Evolutionary conservation across 1,140 invertebrate genomes (phyloP), one percentile per base, ranked within the genome.

Genomic region (Cotesia typhae): DNA sequence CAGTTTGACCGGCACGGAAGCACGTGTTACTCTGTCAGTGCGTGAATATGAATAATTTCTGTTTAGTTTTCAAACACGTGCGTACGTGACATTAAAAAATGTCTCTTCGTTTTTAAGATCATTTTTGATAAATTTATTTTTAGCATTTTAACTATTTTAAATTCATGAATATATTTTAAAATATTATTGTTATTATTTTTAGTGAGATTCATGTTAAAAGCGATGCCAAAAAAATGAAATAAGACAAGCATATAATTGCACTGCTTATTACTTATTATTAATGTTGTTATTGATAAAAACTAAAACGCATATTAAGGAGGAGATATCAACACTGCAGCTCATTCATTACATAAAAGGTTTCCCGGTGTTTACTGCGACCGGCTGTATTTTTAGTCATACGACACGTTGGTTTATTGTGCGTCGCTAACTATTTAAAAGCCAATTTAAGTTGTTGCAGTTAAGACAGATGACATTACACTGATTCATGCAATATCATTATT

Each of bases 301-400:
- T 53, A 68, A 63, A 61, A 51, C 51, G 67, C 76, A 65, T 71
- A 75, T 73, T 71, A 67, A 47, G 10, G 41, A 68, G 67, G 59
- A 67, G 75, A 78, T 77, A 83, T 83, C 81, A 74, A 78, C 76
- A 77, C 78, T 28, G 28, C 28, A 28, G 28, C 28, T 84, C 77
- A 83, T 84, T 84, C 82, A 84, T 84, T 84, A 83, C 72, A 82
- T 84, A 83, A 83, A 83, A 77, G 76, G 72, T 79, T 41, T 5
- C 72, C 41, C 77, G 71, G 79, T 82, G 80, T 84, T 83, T 82
- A 82, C 78, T 65, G 71, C 79, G 80, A 77, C 78, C 69, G 78
- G 68, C 47, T 75, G 81, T 83, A 83, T 83, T 83, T 83, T 81
- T 83, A 83, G 81, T 79, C 77, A 66, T 35, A 52, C 71, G 64